Base-by-base conservation (phyloP, 2,888 invertebrate genomes). In the Nemotelus nigrinus region DNA sequence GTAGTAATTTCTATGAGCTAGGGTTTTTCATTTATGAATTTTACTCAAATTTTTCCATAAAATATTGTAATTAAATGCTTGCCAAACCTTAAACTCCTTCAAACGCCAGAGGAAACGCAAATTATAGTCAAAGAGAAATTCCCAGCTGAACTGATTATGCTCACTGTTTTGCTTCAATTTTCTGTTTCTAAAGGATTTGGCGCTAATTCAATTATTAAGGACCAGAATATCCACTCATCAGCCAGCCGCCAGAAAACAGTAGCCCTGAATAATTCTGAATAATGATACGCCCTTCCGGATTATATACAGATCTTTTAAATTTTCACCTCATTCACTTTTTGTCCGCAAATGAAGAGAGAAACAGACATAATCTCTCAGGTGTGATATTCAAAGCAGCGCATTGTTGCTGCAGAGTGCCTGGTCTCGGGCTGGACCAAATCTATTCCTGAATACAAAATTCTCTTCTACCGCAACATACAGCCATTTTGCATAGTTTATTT, bases 311-410 rank as follows among this genome's bases (percentile, higher is more conserved):
- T 60, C 60, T 60, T 60, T 60, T 60, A 39, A 25, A 4, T 7
- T 39, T 60, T 25, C 60, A 39, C 60, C 39, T 60, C 60, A 60
- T 60, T 60, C 60, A 60, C 25, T 60, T 60, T 60, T 60, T 60
- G 4, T 43, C 41, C 41, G 41, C 60, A 60, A 60, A 60, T 60
- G 60, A 60, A 60, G 60, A 60, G 60, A 60, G 50, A 25, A 68
- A 68, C 39, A 47, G 48, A 48, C 47, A 68, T 68, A 48, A 68
- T 68, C 67, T 68, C 67, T 44, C 67, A 68, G 67, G 67, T 68
- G 67, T 68, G 67, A 68, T 68, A 68, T 48, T 68, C 67, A 68
- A 43, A 44, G 39, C 65, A 39, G 25, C 39, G 50, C 67, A 50
- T 68, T 50, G n/a, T 60, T 68, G 48, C 39, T 68, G 67, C 48